These are phyloP conservation scores for Lepidurus arcticus DNA, from an alignment of 1,140 invertebrate species.

Conservation along the genomic window DNA sequence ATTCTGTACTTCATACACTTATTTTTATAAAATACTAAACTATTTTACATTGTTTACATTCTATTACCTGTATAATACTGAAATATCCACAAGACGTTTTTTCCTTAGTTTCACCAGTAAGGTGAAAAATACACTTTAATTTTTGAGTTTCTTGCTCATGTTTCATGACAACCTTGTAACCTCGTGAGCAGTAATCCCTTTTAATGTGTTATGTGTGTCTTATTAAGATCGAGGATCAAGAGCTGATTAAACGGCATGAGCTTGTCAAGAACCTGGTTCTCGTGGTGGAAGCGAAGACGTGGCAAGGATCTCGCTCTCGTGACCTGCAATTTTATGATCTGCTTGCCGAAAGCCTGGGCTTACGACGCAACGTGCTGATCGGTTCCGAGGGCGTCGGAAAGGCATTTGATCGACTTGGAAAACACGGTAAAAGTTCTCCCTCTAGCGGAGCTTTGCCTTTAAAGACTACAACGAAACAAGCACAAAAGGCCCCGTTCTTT, in stretches of 20 bases:
- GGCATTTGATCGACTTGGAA: constrained; percentile 18
- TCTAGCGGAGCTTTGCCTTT: neutral
- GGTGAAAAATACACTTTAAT: too few relatives aligned
- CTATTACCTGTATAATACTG: too few relatives aligned
- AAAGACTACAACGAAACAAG: neutral
- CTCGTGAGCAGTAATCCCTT: too few relatives aligned
- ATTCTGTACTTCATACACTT: too few relatives aligned
- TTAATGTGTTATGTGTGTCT: neutral
- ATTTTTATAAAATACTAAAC: too few relatives aligned
- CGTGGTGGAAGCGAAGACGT: neutral
- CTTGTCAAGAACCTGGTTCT: constrained; percentile 13
- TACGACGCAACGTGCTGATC: constrained; percentile 5
- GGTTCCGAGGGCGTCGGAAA: constrained; percentile 13
- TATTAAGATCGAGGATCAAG: constrained; percentile 4
- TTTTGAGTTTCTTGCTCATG: too few relatives aligned
- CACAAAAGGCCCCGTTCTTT: neutral
- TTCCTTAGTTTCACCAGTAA: too few relatives aligned
- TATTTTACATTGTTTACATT: too few relatives aligned
- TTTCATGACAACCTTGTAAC: too few relatives aligned
- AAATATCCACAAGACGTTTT: too few relatives aligned
- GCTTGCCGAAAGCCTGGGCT: constrained; percentile 8
- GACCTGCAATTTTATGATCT: constrained; percentile 19
- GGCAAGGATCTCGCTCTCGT: neutral
- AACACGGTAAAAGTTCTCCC: neutral
- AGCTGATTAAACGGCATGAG: neutral